These are phyloP conservation scores for Metopolophium dirhodum DNA, from an alignment of 1,140 invertebrate species.

Conservation along the genomic window DNA sequence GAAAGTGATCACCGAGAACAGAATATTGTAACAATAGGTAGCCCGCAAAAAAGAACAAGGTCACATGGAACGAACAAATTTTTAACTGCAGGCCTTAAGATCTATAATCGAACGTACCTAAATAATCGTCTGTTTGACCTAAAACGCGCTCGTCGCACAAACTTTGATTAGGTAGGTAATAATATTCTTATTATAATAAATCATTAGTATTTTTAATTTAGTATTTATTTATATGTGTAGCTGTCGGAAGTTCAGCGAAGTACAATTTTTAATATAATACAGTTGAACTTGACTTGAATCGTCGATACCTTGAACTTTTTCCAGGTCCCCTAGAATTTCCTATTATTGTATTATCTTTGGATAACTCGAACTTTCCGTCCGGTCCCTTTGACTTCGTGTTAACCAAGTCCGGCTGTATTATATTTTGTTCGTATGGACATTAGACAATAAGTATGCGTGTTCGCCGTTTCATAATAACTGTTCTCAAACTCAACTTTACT, in stretches of 20 bases:
- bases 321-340: no score
- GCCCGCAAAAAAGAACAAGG: background rate
- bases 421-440: background rate
- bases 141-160: background rate
- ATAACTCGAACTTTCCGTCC: no score
- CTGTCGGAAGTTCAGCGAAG: background rate
- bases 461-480: background rate
- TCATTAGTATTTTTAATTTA: no score
- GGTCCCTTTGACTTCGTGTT: no score
- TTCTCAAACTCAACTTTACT: background rate
- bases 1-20: background rate
- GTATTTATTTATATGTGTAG: no score
- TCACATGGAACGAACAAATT: background rate
- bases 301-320: no score
- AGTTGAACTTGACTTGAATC: no score
- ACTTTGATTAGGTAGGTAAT: background rate
- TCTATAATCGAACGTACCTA: background rate
- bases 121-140: background rate
- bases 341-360: no score
- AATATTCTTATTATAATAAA: background rate
- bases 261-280: background rate
- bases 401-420: no score
- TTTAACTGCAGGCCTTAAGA: background rate
- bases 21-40: background rate
- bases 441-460: background rate